phyloP scores from a whole-genome alignment of 2,888 invertebrate species.

The Agriopis marginaria region DNA sequence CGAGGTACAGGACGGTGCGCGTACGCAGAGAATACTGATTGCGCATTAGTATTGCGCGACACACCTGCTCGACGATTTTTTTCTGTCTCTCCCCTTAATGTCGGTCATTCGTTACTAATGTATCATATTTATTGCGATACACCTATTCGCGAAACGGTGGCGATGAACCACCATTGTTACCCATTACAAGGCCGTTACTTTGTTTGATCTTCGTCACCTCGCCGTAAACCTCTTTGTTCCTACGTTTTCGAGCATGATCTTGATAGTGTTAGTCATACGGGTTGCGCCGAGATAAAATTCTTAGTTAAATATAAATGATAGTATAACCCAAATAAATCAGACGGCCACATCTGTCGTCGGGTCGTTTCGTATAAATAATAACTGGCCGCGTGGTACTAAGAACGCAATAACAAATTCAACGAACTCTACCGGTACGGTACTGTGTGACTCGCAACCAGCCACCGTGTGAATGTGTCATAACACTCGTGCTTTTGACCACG shows the following conservation, averaged over 20 bases:
- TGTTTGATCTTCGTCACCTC: constrained; percentile 53
- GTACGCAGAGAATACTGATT: constrained; percentile 83
- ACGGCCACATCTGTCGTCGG: constrained; percentile 74
- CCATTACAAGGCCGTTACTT: constrained; percentile 72
- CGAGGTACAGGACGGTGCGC: constrained; percentile 85
- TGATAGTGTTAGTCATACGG: constrained; percentile 56
- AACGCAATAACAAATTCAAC: constrained; percentile 86
- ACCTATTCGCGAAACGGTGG: constrained; percentile 67
- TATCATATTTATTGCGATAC: constrained; percentile 82
- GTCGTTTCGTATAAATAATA: constrained; percentile 76
- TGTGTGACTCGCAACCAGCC: constrained; percentile 78
- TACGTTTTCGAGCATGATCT: constrained; percentile 49
- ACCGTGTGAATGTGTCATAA: constrained; percentile 83
- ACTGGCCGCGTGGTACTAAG: constrained; percentile 80
- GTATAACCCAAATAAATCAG: constrained; percentile 72
- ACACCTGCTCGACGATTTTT: constrained; percentile 84
- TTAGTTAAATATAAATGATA: constrained; percentile 62
- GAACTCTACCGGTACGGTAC: constrained; percentile 85
- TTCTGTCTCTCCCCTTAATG: constrained; percentile 83
- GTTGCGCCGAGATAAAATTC: constrained; percentile 56
- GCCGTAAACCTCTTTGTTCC: constrained; percentile 36
- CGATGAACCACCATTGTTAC: constrained; percentile 72
- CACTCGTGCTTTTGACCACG: constrained; percentile 73
- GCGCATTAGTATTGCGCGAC: constrained; percentile 84
- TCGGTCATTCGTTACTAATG: constrained; percentile 84